Base-by-base conservation (phyloP, 2,888 invertebrate genomes). In the Alviniconcha strummeri region DNA sequence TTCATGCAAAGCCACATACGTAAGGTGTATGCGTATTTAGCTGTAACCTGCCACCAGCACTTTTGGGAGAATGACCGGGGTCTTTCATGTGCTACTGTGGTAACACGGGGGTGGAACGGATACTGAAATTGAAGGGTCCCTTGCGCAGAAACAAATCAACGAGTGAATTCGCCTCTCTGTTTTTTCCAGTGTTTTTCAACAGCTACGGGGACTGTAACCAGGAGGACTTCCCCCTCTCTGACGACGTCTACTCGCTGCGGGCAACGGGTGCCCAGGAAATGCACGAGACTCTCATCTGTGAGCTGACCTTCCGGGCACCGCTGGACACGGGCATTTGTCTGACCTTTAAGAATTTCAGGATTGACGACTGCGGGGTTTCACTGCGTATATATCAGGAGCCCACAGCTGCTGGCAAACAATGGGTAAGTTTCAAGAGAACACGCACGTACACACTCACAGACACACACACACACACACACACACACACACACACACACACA, bases 311-410 rank as follows among this genome's bases (percentile, higher is more conserved):
- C 84, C 87, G 88, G 82, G 87, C 90, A 1, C 85, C 85, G 17
- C 19, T 84, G 9, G 87, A 88, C 55, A 87, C 88, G 54, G 87
- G 89, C 80, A 81, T 91, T 36, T 91, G 91, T 82, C 79, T 90
- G 11, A 88, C 88, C 57, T 90, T 91, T 85, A 84, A 85, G 11
- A 81, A 84, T 6, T 85, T 89, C 55, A 19, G 78, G 1, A 88
- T 90, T n/a, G 79, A 71, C 2, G 86, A 86, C 83, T 87, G 88
- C 83, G 84, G 85, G 79, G 87, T 89, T 17, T 85, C 84, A 55
- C 78, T 90, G 54, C 79, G 85, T 19, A 84, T 88, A 13, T 89
- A 86, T 84, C 87, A 88, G 15, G 85, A 86, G 52, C 17, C 84
- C 4, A 56, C 81, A 7, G 69, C 80, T 60, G 77, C 82, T 1